phyloP scores from a whole-genome alignment of 2,113 vertebrate species.

The Poicephalus meyeri region DNA sequence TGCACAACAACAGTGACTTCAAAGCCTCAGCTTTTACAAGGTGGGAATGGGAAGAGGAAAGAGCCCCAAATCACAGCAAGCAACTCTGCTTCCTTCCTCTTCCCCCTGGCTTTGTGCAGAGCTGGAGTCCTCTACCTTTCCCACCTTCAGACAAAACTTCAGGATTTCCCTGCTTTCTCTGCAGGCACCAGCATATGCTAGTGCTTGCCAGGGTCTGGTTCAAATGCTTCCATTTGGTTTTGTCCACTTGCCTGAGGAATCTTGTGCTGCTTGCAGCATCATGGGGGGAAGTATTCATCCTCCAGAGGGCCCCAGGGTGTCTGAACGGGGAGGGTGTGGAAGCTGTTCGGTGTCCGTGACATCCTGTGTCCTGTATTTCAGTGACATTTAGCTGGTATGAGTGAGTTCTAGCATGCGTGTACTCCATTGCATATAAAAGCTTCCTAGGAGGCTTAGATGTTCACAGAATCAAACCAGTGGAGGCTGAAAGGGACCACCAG shows the following conservation, averaged over 20 bases:
- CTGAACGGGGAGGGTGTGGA: not conserved
- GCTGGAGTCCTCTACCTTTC: fast-evolving
- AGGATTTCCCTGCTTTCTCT: not conserved
- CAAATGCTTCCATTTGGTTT: not conserved
- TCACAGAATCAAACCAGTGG: not conserved
- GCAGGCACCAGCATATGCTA: fast-evolving
- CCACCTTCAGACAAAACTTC: not conserved
- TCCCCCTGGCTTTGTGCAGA: not conserved
- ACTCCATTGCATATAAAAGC: fast-evolving
- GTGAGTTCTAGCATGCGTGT: fast-evolving
- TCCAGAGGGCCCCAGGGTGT: not conserved
- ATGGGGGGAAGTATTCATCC: not conserved
- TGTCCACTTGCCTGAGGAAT: not conserved
- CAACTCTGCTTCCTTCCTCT: not conserved
- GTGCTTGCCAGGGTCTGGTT: not conserved
- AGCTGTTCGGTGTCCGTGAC: not conserved
- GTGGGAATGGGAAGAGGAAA: not conserved
- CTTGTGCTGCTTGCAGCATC: not conserved
- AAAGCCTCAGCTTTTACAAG: not conserved
- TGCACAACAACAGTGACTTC: not conserved
- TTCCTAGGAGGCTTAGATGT: not conserved
- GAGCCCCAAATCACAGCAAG: not conserved
- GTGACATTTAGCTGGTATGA: not conserved
- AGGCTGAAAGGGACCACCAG: not conserved
- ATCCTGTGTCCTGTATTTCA: not conserved